These are phyloP conservation scores for Knipowitschia caucasica DNA, from an alignment of 2,797 vertebrate genomes.

Conservation along the genomic window DNA sequence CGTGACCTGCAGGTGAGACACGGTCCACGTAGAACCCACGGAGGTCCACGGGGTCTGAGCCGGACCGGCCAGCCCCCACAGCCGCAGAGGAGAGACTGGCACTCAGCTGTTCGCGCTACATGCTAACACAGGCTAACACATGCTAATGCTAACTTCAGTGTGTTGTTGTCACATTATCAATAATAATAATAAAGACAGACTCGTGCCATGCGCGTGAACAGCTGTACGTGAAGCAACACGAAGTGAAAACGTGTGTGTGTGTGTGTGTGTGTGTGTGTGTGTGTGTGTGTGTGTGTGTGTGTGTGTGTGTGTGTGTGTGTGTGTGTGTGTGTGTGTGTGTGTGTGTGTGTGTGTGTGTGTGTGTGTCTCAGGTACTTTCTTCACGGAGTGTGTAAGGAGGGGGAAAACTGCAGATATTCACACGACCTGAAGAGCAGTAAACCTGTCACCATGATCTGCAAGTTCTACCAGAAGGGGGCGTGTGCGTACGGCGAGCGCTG, in stretches of 20 bases:
- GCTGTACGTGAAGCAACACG: no score
- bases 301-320: no score
- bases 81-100: neutral
- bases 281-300: neutral
- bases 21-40: fast-evolving
- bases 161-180: no score
- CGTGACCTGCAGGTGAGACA: constrained; percentile 89
- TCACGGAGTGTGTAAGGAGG: constrained; percentile 98
- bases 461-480: constrained; percentile 95
- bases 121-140: no score
- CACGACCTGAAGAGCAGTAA: constrained; percentile 90
- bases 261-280: constrained; percentile 31
- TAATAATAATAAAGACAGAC: no score
- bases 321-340: neutral
- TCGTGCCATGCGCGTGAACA: no score
- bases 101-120: constrained; percentile 35
- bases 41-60: no score
- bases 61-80: neutral
- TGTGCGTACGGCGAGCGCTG: constrained; percentile 94
- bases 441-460: constrained; percentile 88
- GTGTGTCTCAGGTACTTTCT: constrained; percentile 87
- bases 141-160: no score
- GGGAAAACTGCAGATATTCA: constrained; percentile 93
- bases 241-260: no score
- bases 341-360: neutral